These are phyloP conservation scores for Trichomalopsis sarcophagae DNA, from an alignment of 1,140 invertebrate genomes.

Conservation along the genomic window DNA sequence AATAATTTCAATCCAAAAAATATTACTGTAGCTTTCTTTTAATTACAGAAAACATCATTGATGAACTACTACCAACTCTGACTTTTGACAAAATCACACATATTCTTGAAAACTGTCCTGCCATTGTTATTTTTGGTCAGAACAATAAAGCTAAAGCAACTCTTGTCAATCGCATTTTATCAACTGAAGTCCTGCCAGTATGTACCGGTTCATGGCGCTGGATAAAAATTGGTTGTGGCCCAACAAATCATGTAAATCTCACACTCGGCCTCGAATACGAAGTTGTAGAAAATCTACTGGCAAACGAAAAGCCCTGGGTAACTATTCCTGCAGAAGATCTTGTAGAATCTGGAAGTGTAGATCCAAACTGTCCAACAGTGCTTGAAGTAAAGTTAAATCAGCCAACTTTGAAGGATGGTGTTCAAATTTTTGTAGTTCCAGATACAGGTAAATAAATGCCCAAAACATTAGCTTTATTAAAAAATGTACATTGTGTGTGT, in stretches of 20 bases:
- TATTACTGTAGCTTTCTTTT: conserved; percentile 55
- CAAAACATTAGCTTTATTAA: not conserved
- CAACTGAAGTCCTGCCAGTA: conserved; percentile 79
- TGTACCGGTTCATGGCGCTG: conserved; percentile 79
- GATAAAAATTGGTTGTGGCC: conserved; percentile 84
- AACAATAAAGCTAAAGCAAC: conserved; percentile 81
- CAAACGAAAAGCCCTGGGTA: conserved; percentile 78
- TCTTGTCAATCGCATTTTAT: conserved; percentile 84
- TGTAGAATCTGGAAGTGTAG: conserved; percentile 76
- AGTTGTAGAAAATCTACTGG: conserved; percentile 81
- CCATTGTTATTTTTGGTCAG: conserved; percentile 83
- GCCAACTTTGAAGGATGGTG: conserved; percentile 82
- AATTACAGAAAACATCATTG: conserved; percentile 72
- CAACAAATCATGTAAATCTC: conserved; percentile 80
- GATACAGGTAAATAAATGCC: conserved; percentile 64
- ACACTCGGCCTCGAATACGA: conserved; percentile 85
- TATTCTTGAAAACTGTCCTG: conserved; percentile 74
- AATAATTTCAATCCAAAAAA: not conserved
- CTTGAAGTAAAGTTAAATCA: conserved; percentile 86
- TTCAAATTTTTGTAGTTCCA: conserved; percentile 84
- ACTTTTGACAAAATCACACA: conserved; percentile 73
- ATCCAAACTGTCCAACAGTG: conserved; percentile 79
- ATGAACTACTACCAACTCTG: conserved; percentile 73
- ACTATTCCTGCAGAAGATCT: conserved; percentile 81
- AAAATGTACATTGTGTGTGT: not conserved